Conservation (phyloP, 53 echinoderm and acorn worm species). For the Stichopus horrens region DNA sequence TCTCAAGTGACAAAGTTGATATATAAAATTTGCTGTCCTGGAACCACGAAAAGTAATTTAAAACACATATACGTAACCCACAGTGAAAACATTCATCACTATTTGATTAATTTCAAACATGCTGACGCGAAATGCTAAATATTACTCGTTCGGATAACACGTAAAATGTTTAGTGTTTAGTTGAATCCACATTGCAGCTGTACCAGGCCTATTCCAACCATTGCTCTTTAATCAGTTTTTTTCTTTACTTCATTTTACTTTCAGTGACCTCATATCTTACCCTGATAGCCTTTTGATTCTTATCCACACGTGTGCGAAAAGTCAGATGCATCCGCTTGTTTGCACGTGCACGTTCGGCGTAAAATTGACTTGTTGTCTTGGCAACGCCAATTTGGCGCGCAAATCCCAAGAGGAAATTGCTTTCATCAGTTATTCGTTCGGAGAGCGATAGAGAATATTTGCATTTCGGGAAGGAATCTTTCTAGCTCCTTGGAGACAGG, state of each 20-base stretch:
- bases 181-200: too few species aligned
- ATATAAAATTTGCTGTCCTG: too few species aligned
- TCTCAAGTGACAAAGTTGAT: too few species aligned
- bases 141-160: too few species aligned
- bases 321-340: slow-evolving; percentile 45
- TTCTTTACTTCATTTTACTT: background rate
- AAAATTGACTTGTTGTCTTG: slow-evolving; percentile 45
- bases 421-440: slow-evolving; percentile 44
- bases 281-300: slow-evolving; percentile 48
- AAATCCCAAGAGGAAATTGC: slow-evolving; percentile 49
- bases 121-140: too few species aligned
- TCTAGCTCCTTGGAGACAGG: slow-evolving; percentile 35
- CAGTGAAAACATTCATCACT: too few species aligned
- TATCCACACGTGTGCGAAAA: slow-evolving; percentile 48
- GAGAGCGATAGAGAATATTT: slow-evolving; percentile 38
- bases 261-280: slow-evolving; percentile 40
- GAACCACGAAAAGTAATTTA: too few species aligned
- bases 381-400: slow-evolving; percentile 42
- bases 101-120: too few species aligned
- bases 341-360: slow-evolving; percentile 42
- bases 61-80: too few species aligned
- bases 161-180: too few species aligned
- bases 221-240: slow-evolving; percentile 22
- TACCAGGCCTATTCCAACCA: background rate
- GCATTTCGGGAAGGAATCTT: slow-evolving; percentile 30